These are phyloP conservation scores for Equus przewalskii DNA, from an alignment of 2,113 vertebrate genomes.

Conservation along the genomic window DNA sequence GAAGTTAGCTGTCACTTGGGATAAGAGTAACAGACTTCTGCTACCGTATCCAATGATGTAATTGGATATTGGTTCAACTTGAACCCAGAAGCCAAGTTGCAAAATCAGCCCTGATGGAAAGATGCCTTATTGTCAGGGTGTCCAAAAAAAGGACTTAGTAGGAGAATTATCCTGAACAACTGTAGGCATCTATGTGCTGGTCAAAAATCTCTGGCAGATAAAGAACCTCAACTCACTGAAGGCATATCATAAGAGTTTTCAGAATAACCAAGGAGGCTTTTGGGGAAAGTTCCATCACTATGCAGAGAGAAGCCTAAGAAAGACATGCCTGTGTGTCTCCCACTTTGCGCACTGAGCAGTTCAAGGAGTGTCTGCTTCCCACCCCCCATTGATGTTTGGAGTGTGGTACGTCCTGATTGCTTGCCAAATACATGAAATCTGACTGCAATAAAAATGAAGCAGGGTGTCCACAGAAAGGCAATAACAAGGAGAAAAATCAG, in stretches of 20 bases:
- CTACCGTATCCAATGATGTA: not conserved
- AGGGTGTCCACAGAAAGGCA: not conserved
- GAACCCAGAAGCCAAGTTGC: conserved; percentile 4
- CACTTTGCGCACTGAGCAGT: not conserved
- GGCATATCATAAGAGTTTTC: not conserved
- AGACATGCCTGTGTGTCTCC: not conserved
- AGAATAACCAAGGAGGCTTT: not conserved
- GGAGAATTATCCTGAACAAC: not conserved
- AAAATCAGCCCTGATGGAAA: not conserved
- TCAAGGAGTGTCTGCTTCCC: not conserved
- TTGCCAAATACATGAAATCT: not conserved
- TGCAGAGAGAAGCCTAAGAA: not conserved
- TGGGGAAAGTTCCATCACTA: not conserved
- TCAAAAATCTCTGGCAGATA: not conserved
- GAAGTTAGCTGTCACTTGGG: not conserved
- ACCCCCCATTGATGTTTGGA: not conserved
- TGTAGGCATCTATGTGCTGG: not conserved
- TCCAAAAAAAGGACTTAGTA: not conserved
- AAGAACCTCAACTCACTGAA: not conserved
- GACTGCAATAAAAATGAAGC: conserved; percentile 8
- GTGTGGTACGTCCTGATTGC: not conserved
- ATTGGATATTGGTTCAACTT: not conserved
- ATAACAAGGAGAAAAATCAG: not conserved
- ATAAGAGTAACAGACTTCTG: not conserved
- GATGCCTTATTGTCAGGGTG: not conserved